Conservation (phyloP, 2,888 invertebrate genomes). For the Tortrix viridana region DNA sequence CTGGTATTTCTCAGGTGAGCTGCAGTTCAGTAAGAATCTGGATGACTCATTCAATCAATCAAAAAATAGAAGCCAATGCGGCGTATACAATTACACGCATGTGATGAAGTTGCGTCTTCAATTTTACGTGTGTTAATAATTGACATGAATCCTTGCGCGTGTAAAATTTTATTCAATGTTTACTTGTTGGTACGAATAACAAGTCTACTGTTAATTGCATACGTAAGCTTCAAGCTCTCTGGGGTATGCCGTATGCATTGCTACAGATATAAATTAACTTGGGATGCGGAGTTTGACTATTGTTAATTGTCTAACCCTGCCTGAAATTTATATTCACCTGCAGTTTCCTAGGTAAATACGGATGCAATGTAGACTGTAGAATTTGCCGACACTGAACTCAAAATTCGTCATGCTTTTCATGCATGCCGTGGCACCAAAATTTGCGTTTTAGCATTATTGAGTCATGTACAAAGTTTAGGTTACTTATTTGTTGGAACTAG, state of each 20-base stretch:
- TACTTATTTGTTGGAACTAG: no score
- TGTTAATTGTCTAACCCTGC: slow-evolving; percentile 2
- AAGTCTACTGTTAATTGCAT: slow-evolving; percentile 27
- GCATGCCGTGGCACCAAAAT: no score
- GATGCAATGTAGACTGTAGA: neutral
- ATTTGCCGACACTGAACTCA: neutral
- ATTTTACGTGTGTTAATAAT: neutral
- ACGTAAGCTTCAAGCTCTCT: slow-evolving; percentile 17
- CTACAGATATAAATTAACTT: slow-evolving; percentile 23
- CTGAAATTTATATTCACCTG: slow-evolving; percentile 14
- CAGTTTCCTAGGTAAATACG: slow-evolving; percentile 13
- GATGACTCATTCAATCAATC: slow-evolving; percentile 6
- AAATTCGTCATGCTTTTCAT: no score
- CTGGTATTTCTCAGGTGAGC: neutral
- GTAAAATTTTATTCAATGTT: slow-evolving; percentile 32
- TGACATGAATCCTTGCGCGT: slow-evolving; percentile 3
- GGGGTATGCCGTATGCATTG: slow-evolving; percentile 18
- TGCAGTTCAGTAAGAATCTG: slow-evolving; percentile 1
- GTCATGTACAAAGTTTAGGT: no score
- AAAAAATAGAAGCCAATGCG: slow-evolving; percentile 6
- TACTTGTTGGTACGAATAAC: slow-evolving; percentile 15
- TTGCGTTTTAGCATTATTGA: no score
- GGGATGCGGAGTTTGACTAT: slow-evolving; percentile 19
- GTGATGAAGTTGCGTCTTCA: neutral
- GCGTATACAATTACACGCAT: slow-evolving; percentile 9